Percentiles rank a stretch among this genome's conserved stretches.
Conservation (phyloP, 1,140 invertebrate genomes). For the Saxidomus purpurata region DNA sequence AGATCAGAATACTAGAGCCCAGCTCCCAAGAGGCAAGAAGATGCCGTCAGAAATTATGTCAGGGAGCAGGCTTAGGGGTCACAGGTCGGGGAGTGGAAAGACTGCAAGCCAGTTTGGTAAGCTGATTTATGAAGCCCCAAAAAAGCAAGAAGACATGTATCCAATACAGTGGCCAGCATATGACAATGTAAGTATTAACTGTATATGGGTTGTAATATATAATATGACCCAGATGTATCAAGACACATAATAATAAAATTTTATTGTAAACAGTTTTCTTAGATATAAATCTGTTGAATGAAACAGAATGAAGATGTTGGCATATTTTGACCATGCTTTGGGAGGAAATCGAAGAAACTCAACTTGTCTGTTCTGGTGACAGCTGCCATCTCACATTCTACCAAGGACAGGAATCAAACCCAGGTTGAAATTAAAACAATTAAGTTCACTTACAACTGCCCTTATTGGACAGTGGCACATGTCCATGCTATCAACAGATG, state of each 20-base stretch:
- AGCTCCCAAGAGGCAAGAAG: background rate
- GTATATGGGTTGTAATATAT: no score
- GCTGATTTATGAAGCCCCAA: slow-evolving; percentile 56
- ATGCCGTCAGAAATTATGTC: slow-evolving; percentile 54
- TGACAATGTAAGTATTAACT: slow-evolving; percentile 79
- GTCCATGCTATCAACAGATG: no score
- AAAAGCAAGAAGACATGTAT: slow-evolving; percentile 80
- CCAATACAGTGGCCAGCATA: slow-evolving; percentile 76
- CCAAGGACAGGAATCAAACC: no score
- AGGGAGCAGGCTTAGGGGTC: slow-evolving; percentile 13
- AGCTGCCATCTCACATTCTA: no score
- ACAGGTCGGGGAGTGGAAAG: slow-evolving; percentile 25
- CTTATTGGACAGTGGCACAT: no score
- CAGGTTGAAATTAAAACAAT: no score
- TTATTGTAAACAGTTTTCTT: background rate
- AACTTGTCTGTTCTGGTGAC: background rate
- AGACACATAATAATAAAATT: no score
- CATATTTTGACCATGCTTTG: background rate
- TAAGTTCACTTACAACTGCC: no score
- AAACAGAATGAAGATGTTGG: background rate
- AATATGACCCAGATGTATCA: no score
- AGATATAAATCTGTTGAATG: no score
- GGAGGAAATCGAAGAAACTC: background rate
- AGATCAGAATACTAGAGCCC: no score
- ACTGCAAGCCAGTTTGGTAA: background rate